phyloP scores from a whole-genome alignment of 1,140 invertebrate genomes.

The Achroia grisella region DNA sequence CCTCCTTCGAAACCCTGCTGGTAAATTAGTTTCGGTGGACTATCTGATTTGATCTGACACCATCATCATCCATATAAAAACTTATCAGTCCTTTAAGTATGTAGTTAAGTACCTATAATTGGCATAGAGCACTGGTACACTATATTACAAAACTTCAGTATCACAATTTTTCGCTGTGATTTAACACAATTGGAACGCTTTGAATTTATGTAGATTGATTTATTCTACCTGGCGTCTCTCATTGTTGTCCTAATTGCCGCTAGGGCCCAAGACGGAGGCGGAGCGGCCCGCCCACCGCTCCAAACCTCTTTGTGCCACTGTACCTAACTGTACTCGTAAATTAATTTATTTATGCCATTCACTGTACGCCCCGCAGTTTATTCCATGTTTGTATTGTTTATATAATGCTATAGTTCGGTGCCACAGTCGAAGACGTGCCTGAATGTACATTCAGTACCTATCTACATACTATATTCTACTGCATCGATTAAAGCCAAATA shows the following conservation, averaged over 20 bases:
- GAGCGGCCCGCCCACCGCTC: constrained; percentile 41
- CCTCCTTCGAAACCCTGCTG: no score
- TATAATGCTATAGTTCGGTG: constrained; percentile 19
- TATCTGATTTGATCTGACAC: no score
- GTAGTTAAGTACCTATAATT: no score
- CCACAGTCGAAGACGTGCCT: not conserved
- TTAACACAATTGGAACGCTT: not conserved
- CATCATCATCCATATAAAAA: no score
- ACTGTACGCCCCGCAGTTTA: constrained; percentile 20
- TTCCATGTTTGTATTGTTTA: constrained; percentile 34
- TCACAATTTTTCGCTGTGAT: not conserved
- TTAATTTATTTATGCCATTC: constrained; percentile 17
- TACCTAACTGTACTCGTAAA: constrained; percentile 13
- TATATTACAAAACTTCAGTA: no score
- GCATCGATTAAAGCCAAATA: no score
- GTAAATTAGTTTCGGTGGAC: no score
- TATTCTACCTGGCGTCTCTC: constrained; percentile 35
- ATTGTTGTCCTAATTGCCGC: constrained; percentile 49
- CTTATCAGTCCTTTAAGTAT: no score
- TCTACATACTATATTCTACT: no score
- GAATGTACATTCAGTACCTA: not conserved
- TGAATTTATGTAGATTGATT: constrained; percentile 24
- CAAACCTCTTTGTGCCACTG: constrained; percentile 32
- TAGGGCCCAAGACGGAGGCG: constrained; percentile 34
- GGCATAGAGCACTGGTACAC: constrained; percentile 23